Evolutionary conservation across 1,140 invertebrate species (phyloP), one percentile per base, ranked within the genome.

Genomic region (Drosophila rufa): DNA sequence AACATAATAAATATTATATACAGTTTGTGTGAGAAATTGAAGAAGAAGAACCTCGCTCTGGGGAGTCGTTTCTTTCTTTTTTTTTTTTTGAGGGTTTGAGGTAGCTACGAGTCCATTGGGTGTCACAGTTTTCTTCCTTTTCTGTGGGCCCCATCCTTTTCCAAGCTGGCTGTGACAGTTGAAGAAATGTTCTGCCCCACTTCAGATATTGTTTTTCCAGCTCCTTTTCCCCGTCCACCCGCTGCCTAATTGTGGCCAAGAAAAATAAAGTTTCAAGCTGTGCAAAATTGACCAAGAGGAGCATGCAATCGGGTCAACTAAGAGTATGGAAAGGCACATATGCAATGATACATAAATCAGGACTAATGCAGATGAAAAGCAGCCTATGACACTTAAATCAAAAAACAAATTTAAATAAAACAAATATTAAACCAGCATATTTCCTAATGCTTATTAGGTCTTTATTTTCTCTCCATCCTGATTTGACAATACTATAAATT

Each of bases 1-100:
- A 89, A 89, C 84, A 89, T 89, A 89, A 89, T 89, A 90, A 89
- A 89, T 89, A 89, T 89, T 89, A 89, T 89, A 89, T 89, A 89
- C 80, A 90, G 84, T 90, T 90, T 71, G 77, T 73, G 62, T 81
- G 84, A 75, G 67, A 68, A 76, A 77, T 76, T 76, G 55, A 77
- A 68, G 75, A 77, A 77, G 61, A 77, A 51, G 66, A 68, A 60
- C 66, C 36, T 40, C 30, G 51, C 75, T 53, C 51, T 51, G 46
- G 61, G 68, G 55, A 77, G 56, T 25, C 40, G 30, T 61, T 36
- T 56, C 46, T 64, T 22, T 38, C 27, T 22, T 27, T 38, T 58
- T 53, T 30, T 51, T 25, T 38, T n/a, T 40, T 53, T 73, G n/a
- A 14, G 40, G n/a, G 17, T 22, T 25, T 3, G 30, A 71, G 69